Conservation (phyloP, 2,113 vertebrate genomes). For the Glaucomys volans region DNA sequence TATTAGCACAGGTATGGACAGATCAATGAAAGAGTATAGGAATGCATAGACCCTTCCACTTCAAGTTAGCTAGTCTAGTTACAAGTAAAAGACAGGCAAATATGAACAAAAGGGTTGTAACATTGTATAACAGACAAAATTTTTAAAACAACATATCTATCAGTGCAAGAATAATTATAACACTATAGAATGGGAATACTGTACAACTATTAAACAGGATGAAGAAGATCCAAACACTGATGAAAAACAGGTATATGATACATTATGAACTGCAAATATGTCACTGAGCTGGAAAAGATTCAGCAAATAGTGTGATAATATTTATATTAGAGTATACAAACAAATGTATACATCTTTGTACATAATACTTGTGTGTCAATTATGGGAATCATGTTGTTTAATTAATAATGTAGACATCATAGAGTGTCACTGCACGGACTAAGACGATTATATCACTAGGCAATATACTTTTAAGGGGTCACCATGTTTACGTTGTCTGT, state of each 20-base stretch:
- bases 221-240: background rate
- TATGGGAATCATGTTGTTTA: background rate
- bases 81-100: conserved; percentile 1
- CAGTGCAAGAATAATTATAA: background rate
- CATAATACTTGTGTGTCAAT: background rate
- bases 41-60: background rate
- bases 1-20: background rate
- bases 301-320: background rate
- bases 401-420: background rate
- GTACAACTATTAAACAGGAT: background rate
- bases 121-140: background rate
- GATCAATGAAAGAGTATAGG: background rate
- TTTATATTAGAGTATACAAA: background rate
- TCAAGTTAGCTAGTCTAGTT: background rate
- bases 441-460: background rate
- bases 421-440: background rate
- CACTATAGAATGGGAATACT: background rate
- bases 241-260: background rate
- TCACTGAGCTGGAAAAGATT: background rate
- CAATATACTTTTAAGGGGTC: background rate
- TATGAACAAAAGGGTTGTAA: background rate
- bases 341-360: background rate
- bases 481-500: background rate
- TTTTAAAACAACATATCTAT: background rate
- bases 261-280: background rate